Percentiles rank a stretch among this genome's conserved stretches.
These are phyloP conservation scores for Heliconius hewitsoni DNA, from an alignment of 1,140 invertebrate species.

Conservation along the genomic window DNA sequence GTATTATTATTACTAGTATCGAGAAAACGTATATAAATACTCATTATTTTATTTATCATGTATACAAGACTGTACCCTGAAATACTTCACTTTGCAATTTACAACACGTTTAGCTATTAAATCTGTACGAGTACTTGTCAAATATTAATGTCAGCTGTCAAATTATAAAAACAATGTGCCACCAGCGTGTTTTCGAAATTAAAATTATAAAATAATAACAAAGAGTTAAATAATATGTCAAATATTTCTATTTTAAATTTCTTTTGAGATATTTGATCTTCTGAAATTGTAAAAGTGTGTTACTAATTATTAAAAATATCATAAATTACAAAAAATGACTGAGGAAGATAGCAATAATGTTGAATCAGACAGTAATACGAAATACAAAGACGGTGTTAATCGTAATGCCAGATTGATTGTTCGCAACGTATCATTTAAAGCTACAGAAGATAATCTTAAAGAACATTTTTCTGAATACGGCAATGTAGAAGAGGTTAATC, in stretches of 20 bases:
- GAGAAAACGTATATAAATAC: too few species aligned
- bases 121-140: background rate
- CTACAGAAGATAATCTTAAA: slow-evolving; percentile 82
- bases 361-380: slow-evolving; percentile 40
- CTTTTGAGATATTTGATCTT: background rate
- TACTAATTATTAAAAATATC: background rate
- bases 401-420: slow-evolving; percentile 65
- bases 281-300: background rate
- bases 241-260: background rate
- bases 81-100: background rate
- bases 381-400: slow-evolving; percentile 48
- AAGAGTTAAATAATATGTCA: background rate
- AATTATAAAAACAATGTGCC: slow-evolving; percentile 23
- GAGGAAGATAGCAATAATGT: slow-evolving; percentile 44
- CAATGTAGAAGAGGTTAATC: slow-evolving; percentile 83
- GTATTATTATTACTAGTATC: too few species aligned
- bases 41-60: too few species aligned
- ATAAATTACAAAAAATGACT: slow-evolving; percentile 43
- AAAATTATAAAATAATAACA: background rate
- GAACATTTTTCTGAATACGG: slow-evolving; percentile 85
- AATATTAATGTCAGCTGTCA: background rate
- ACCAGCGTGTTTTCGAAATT: background rate
- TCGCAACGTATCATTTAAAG: slow-evolving; percentile 80
- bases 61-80: too few species aligned
- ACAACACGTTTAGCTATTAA: background rate